Percentiles rank a stretch among this genome's conserved stretches.
These are phyloP conservation scores for Argentina silus DNA, from an alignment of 2,797 vertebrate species.

Conservation along the genomic window DNA sequence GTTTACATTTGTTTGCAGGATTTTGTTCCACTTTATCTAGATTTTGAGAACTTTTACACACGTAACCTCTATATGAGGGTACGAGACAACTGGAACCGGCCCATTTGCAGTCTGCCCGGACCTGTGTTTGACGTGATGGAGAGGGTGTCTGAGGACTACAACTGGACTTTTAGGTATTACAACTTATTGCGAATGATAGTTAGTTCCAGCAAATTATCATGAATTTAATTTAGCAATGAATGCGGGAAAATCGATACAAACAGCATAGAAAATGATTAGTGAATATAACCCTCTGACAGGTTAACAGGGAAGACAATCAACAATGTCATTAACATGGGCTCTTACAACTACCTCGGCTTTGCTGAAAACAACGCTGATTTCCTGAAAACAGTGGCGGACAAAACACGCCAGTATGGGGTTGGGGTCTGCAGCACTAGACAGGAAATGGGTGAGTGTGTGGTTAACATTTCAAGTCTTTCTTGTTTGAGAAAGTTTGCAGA, in stretches of 20 bases:
- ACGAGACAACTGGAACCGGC: slow-evolving; percentile 94
- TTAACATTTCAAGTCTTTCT: too few species aligned
- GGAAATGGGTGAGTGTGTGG: slow-evolving; percentile 86
- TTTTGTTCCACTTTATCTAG: slow-evolving; percentile 95
- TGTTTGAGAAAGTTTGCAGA: too few species aligned
- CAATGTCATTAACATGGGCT: slow-evolving; percentile 94
- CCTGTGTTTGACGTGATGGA: slow-evolving; percentile 90
- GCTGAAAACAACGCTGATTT: slow-evolving; percentile 85
- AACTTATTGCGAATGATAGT: neutral
- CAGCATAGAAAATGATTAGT: neutral
- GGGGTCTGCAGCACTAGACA: slow-evolving; percentile 89
- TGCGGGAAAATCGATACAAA: neutral
- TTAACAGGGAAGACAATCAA: slow-evolving; percentile 88
- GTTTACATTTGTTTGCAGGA: slow-evolving; percentile 71
- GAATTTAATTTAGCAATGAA: too few species aligned
- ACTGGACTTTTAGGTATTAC: slow-evolving; percentile 94
- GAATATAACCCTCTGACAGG: slow-evolving; percentile 68
- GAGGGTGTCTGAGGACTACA: slow-evolving; percentile 91
- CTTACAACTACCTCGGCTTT: slow-evolving; percentile 96
- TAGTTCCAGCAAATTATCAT: too few species aligned
- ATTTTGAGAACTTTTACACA: slow-evolving; percentile 96
- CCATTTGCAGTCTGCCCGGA: slow-evolving; percentile 90
- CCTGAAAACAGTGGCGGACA: slow-evolving; percentile 84
- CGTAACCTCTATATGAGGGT: slow-evolving; percentile 94
- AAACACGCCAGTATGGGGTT: slow-evolving; percentile 77